Conservation (phyloP, 2,797 vertebrate genomes). For the Coregonus ussuriensis region DNA sequence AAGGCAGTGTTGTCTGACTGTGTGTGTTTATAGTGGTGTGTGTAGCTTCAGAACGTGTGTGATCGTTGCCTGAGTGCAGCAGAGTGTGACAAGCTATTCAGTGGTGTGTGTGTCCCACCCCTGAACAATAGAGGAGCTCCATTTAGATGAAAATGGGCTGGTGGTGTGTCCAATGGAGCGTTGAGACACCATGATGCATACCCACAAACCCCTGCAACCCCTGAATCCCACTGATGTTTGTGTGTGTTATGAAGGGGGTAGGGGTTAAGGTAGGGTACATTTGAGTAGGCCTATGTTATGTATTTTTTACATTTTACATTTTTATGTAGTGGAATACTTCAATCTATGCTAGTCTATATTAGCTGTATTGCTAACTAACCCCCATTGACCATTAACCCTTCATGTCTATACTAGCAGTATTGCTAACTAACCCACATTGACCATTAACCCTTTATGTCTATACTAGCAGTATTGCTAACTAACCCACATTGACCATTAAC, state of each 20-base stretch:
- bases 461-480: too few relatives aligned
- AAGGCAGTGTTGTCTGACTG: not conserved
- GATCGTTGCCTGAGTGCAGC: not conserved
- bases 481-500: too few relatives aligned
- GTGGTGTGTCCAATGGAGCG: not conserved
- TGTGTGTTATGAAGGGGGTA: not conserved
- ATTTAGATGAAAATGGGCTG: conserved; percentile 35
- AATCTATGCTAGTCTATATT: too few relatives aligned
- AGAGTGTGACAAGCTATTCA: not conserved
- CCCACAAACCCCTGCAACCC: not conserved
- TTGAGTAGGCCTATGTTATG: not conserved
- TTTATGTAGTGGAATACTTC: too few relatives aligned
- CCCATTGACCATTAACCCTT: too few relatives aligned
- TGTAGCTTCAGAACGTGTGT: not conserved
- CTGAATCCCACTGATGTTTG: not conserved
- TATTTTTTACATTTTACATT: too few relatives aligned
- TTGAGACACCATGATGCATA: not conserved
- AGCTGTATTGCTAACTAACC: too few relatives aligned
- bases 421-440: too few relatives aligned
- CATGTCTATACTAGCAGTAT: too few relatives aligned
- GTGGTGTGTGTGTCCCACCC: not conserved
- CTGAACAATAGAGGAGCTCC: conserved; percentile 31
- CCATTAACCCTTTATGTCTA: too few relatives aligned
- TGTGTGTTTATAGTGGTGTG: not conserved
- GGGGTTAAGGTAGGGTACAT: not conserved